Conservation (phyloP, 2,797 vertebrate species). For the Pseudochirops cupreus region DNA sequence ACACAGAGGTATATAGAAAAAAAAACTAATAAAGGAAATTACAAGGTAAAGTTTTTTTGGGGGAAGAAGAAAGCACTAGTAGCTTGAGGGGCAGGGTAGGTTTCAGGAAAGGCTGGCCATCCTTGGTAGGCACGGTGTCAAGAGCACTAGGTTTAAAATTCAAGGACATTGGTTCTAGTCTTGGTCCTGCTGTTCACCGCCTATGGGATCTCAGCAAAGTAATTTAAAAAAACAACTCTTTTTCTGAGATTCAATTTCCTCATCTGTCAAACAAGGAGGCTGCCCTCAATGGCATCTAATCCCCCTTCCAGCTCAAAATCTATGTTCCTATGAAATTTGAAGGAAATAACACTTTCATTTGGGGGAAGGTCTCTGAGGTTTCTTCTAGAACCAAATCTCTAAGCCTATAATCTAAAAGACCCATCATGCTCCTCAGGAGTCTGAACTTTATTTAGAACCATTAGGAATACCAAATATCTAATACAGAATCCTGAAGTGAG, state of each 20-base stretch:
- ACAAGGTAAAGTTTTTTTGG: background rate
- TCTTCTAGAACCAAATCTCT: background rate
- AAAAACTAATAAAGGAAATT: background rate
- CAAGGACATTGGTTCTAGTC: background rate
- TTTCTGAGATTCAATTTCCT: background rate
- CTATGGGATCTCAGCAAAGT: background rate
- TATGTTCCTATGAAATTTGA: background rate
- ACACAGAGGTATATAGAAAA: background rate
- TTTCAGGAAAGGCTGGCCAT: background rate
- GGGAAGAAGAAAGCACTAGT: background rate
- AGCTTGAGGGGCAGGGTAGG: background rate
- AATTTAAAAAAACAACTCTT: background rate
- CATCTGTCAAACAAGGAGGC: background rate
- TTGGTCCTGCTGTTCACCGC: background rate
- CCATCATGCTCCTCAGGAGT: background rate
- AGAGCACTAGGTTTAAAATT: background rate
- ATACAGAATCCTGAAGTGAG: slow-evolving; percentile 62
- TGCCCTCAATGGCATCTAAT: background rate
- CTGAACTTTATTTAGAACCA: background rate
- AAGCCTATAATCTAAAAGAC: background rate
- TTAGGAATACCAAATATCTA: background rate
- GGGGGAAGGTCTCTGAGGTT: background rate
- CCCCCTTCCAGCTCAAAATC: background rate
- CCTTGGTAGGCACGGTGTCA: too few species aligned
- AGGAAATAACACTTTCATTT: background rate